phyloP scores from a whole-genome alignment of 2,113 vertebrate species.

The Prionailurus viverrinus region DNA sequence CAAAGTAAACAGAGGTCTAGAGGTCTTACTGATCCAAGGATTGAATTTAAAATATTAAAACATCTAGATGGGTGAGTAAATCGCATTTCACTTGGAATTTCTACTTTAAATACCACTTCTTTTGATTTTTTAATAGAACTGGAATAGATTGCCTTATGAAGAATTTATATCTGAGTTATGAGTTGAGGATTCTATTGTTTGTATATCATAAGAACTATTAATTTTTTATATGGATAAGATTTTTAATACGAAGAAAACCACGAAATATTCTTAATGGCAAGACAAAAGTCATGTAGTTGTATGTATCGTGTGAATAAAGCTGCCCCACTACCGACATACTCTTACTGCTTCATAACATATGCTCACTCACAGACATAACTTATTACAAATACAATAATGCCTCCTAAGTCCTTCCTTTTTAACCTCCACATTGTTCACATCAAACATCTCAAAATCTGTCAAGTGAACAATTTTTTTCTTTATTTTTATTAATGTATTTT shows the following conservation, averaged over 20 bases:
- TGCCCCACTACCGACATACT: background rate
- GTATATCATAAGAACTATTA: background rate
- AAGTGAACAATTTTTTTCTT: background rate
- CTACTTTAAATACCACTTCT: constrained; percentile 23
- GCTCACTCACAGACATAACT: background rate
- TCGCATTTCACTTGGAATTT: constrained; percentile 43
- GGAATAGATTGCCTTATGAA: background rate
- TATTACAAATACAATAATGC: background rate
- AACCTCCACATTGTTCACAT: background rate
- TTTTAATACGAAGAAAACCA: background rate
- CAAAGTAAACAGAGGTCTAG: constrained; percentile 22
- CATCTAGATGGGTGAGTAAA: background rate
- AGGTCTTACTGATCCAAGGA: background rate
- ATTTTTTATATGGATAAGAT: constrained; percentile 50
- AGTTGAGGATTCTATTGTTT: constrained; percentile 7
- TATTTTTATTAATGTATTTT: constrained; percentile 34
- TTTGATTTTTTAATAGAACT: constrained; percentile 12
- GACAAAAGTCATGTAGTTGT: background rate
- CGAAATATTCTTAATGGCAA: constrained; percentile 2
- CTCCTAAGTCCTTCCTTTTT: constrained; percentile 3
- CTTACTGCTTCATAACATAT: background rate
- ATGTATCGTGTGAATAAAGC: background rate
- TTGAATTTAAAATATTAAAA: constrained; percentile 66
- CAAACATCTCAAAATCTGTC: constrained; percentile 25
- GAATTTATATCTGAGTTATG: background rate